These are phyloP conservation scores for Zosterops japonicus DNA, from an alignment of 2,113 vertebrate species.

Conservation along the genomic window DNA sequence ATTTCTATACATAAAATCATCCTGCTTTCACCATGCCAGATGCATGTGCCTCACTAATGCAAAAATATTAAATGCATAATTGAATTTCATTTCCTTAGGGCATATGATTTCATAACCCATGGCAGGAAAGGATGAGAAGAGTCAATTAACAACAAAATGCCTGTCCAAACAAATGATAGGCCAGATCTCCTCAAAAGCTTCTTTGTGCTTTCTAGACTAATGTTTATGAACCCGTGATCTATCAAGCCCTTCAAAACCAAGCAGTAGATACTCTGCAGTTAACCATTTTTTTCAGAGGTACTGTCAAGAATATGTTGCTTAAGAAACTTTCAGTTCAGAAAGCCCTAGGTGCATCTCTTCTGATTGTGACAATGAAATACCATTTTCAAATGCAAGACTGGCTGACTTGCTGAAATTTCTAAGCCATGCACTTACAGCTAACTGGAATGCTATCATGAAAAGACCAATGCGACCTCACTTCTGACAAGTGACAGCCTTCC, in stretches of 20 bases:
- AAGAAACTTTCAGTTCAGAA: neutral
- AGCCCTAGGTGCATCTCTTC: neutral
- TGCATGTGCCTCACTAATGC: neutral
- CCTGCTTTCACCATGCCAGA: neutral
- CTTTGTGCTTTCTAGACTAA: neutral
- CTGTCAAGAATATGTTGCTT: neutral
- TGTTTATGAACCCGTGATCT: neutral
- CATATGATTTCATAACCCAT: neutral
- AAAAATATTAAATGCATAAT: constrained; percentile 6
- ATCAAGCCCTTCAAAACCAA: neutral
- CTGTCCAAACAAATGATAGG: neutral
- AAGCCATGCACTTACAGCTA: neutral
- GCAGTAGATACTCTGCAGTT: neutral
- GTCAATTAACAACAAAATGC: neutral
- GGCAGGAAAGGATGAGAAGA: neutral
- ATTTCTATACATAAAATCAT: neutral
- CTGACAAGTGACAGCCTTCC: neutral
- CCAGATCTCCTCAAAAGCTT: neutral
- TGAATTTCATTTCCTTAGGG: neutral
- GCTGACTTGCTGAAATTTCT: neutral
- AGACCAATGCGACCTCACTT: neutral
- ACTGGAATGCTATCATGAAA: neutral
- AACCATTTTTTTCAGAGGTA: neutral
- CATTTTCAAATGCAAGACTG: neutral
- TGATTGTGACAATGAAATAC: neutral